Base-by-base conservation (phyloP, 2,888 invertebrate species). In the Agriopis aurantiaria region DNA sequence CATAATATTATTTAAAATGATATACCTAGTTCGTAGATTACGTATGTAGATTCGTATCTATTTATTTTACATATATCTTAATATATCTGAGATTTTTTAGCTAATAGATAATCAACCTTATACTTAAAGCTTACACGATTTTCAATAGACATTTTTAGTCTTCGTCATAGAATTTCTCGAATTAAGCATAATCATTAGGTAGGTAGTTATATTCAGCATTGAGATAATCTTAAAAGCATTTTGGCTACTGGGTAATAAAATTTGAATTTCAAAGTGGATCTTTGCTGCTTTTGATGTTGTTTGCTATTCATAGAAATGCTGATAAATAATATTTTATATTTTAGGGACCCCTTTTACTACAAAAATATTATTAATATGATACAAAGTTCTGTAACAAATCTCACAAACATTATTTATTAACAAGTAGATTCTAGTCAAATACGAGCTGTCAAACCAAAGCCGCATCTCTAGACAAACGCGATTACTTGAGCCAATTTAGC, bases 401-500 rank as follows among this genome's bases (percentile, higher is more conserved):
- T 56, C 43, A 48, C n/a, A 69, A 48, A 23, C n/a, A 55, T 10
- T 63, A 41, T n/a, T 53, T 65, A 63, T 55, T 57, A 46, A 51
- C 52, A 62, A 56, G 52, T 59, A 58, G 69, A 78, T 73, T 69
- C 74, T 72, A 73, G 75, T 77, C 79, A 80, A 81, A 81, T 82
- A 79, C 78, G 70, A 85, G 82, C 82, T 87, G 85, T 87, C 88
- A 86, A 85, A 78, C 82, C 76, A 80, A 85, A 83, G 79, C 82
- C 78, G 76, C 83, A 83, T 86, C 88, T 87, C 81, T 85, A 90
- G 91, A 90, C 88, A 84, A 83, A 84, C 82, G 84, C 83, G 83
- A 88, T 90, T 92, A 92, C 92, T 93, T 91, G 86, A 91, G 88
- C 88, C 93, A 93, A 93, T 93, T 94, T 92, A 92, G 83, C 79